Conservation (phyloP, 2,113 vertebrate genomes). For the Cyphomyrus discorhynchus region DNA sequence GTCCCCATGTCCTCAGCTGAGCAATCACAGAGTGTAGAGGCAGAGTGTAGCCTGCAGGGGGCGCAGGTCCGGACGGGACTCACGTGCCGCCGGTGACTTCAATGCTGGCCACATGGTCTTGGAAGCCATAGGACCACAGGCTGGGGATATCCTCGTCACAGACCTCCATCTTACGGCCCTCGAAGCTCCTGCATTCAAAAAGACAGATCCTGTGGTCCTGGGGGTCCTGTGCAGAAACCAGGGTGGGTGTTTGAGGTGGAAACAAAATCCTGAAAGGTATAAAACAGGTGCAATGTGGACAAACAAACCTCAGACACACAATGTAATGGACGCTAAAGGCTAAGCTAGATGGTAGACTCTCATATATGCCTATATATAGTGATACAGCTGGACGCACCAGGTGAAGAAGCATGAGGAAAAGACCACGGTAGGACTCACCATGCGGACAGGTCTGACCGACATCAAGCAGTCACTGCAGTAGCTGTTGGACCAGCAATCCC, state of each 20-base stretch:
- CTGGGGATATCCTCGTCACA: constrained; percentile 74
- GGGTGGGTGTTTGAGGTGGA: not conserved
- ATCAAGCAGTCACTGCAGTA: constrained; percentile 66
- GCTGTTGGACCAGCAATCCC: constrained; percentile 77
- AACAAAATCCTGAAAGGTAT: not conserved
- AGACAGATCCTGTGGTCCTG: constrained; percentile 73
- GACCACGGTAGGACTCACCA: constrained; percentile 48
- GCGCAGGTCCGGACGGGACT: constrained; percentile 28
- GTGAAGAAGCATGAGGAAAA: not conserved
- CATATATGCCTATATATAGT: not conserved
- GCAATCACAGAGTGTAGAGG: not conserved
- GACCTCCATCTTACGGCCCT: constrained; percentile 76
- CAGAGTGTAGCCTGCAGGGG: not conserved
- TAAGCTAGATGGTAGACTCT: not conserved
- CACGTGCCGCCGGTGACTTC: constrained; percentile 73
- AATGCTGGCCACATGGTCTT: constrained; percentile 67
- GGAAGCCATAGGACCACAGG: constrained; percentile 72
- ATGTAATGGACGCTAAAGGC: not conserved
- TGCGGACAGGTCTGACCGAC: constrained; percentile 66
- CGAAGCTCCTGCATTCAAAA: constrained; percentile 64
- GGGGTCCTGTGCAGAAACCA: constrained; percentile 49
- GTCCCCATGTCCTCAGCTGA: not conserved
- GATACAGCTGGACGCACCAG: not conserved
- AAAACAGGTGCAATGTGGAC: not conserved
- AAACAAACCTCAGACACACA: not conserved